Conservation (phyloP, 2,113 vertebrate genomes). For the Eptesicus fuscus region DNA sequence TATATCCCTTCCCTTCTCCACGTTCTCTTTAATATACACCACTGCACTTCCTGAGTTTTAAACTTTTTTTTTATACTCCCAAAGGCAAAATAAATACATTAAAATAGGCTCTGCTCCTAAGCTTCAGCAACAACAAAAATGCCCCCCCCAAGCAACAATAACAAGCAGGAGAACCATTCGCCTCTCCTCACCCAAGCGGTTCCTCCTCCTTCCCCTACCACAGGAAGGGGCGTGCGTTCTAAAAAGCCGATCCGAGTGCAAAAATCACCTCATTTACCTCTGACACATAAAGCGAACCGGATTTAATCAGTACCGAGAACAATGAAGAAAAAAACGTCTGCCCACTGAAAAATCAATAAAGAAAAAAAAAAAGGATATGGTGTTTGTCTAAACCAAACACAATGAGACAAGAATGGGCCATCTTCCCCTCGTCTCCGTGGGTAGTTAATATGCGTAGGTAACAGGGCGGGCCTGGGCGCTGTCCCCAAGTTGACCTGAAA, state of each 20-base stretch:
- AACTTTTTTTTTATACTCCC: neutral
- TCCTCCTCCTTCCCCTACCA: neutral
- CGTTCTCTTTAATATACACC: neutral
- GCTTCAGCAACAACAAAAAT: neutral
- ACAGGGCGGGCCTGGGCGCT: neutral
- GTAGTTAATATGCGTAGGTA: neutral
- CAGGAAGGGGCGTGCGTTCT: neutral
- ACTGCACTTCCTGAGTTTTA: neutral
- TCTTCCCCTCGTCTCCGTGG: neutral
- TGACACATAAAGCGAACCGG: neutral
- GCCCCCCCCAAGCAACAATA: too few species aligned
- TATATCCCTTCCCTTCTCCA: neutral
- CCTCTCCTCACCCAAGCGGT: neutral
- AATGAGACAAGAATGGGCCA: neutral
- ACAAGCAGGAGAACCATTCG: neutral
- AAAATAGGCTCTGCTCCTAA: neutral
- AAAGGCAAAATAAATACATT: neutral
- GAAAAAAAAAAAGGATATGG: neutral
- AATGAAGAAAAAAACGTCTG: neutral
- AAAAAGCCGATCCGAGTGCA: neutral
- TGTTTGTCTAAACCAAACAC: conserved; percentile 3
- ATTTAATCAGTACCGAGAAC: conserved; percentile 17
- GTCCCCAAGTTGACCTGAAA: neutral
- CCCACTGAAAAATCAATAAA: neutral
- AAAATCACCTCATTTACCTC: neutral